Conservation (phyloP, 1,140 invertebrate genomes). For the Diachasma alloeum region DNA sequence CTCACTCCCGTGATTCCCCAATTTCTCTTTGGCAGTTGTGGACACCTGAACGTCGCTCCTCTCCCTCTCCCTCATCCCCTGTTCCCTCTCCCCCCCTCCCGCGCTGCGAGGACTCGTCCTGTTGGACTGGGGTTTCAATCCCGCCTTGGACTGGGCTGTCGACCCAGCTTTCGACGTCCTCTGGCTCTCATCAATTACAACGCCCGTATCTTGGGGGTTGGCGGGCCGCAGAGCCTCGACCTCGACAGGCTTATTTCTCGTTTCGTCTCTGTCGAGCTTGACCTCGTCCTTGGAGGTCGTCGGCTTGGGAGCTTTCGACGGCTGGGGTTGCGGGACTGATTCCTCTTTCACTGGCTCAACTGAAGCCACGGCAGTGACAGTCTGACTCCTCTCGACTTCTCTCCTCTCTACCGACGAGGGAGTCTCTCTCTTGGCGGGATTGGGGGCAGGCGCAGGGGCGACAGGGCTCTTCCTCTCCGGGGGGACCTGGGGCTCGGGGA, state of each 20-base stretch:
- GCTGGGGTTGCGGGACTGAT: not conserved
- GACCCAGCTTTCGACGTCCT: not conserved
- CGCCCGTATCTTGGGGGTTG: not conserved
- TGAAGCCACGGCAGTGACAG: slow-evolving; percentile 1
- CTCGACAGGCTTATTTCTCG: not conserved
- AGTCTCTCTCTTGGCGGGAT: not conserved
- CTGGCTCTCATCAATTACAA: not conserved
- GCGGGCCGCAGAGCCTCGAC: not conserved
- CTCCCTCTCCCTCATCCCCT: not conserved
- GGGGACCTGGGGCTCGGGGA: slow-evolving; percentile 4
- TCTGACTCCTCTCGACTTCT: not conserved
- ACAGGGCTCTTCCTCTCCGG: not conserved
- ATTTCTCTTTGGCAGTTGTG: not conserved
- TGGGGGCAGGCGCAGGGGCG: not conserved
- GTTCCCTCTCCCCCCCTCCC: not conserved
- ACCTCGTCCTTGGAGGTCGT: not conserved
- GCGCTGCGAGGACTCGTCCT: not conserved
- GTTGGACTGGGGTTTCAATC: not conserved
- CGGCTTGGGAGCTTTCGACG: not conserved
- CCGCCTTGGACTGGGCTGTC: not conserved
- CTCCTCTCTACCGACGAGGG: not conserved
- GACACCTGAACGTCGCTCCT: not conserved
- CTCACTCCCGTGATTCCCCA: slow-evolving; percentile 46
- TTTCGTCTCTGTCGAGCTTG: not conserved
- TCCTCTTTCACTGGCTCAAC: not conserved